Conservation (phyloP, 2,797 vertebrate genomes). For the Benthosema pterotum region DNA sequence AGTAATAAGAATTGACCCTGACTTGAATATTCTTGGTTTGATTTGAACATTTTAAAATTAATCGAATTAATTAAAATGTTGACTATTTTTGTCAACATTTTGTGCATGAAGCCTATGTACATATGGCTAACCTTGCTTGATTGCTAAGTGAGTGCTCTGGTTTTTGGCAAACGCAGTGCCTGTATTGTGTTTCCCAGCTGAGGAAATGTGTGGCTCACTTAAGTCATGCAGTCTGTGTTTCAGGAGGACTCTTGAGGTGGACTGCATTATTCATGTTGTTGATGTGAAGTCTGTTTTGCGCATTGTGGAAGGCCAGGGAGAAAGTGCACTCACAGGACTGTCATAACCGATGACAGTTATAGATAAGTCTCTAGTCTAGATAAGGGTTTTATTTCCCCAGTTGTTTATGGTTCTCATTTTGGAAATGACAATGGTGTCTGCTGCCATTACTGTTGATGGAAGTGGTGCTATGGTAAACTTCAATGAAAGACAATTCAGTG, state of each 20-base stretch:
- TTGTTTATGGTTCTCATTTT: not conserved
- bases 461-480: no score
- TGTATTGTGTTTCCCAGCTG: conserved; percentile 64
- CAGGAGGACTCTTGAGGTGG: conserved; percentile 69
- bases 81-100: not conserved
- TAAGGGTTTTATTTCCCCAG: not conserved
- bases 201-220: conserved; percentile 60
- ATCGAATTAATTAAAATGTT: not conserved
- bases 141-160: conserved; percentile 36
- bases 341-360: conserved; percentile 14
- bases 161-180: conserved; percentile 51
- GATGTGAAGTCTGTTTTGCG: conserved; percentile 71
- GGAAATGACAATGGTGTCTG: no score
- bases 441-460: no score
- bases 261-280: conserved; percentile 81
- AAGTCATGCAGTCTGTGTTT: conserved; percentile 69
- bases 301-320: conserved; percentile 53
- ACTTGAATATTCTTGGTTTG: no score
- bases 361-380: conserved; percentile 12
- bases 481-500: no score
- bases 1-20: no score
- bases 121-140: conserved; percentile 8
- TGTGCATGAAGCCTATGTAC: conserved; percentile 5
- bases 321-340: conserved; percentile 43
- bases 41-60: no score